Evolutionary conservation across 2,113 vertebrate species (phyloP).

Genomic region (Sinocyclocheilus anophthalmus): DNA sequence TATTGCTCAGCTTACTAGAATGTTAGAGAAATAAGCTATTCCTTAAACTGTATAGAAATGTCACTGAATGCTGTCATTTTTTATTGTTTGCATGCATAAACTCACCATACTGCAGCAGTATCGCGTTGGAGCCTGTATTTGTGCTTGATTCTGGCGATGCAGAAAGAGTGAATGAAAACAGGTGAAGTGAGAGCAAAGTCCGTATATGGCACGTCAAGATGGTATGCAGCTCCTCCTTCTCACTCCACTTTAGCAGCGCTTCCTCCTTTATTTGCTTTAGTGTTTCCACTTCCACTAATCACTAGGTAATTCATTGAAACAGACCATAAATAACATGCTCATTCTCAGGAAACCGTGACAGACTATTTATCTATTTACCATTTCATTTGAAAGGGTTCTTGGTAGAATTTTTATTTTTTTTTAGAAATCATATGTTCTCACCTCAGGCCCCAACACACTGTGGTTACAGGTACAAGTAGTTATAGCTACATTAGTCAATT

Average conservation of each 20-base stretch:
- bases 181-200: constrained; percentile 19
- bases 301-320: not conserved
- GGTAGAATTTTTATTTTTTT: not conserved
- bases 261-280: not conserved
- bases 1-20: not conserved
- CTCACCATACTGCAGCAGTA: constrained; percentile 32
- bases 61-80: not conserved
- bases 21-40: not conserved
- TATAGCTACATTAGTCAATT: not conserved
- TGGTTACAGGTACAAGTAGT: not conserved
- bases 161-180: not conserved
- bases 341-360: not conserved
- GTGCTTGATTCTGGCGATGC: not conserved
- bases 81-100: not conserved
- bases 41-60: not conserved
- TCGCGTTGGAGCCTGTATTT: not conserved
- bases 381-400: not conserved
- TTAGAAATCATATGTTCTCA: constrained; percentile 4
- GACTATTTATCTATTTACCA: not conserved
- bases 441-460: not conserved
- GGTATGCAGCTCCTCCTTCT: not conserved
- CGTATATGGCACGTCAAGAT: not conserved
- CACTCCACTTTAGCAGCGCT: not conserved
- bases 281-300: constrained; percentile 1
- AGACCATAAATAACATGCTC: not conserved